Base-by-base conservation (phyloP, 1,140 invertebrate species). In the Coenobita brevimanus region DNA sequence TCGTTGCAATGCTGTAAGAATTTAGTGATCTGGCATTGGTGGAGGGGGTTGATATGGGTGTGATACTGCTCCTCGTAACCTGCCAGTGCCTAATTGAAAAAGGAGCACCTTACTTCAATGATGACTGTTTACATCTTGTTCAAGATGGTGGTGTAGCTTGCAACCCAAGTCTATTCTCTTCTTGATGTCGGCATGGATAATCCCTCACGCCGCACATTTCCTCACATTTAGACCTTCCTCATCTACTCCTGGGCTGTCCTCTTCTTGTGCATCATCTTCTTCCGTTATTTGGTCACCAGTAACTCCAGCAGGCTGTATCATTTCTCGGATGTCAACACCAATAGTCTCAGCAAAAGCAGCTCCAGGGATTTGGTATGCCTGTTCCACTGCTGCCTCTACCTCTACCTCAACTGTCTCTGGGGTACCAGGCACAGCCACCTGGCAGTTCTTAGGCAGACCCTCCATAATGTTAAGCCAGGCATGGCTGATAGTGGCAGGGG, bases 351-450 rank as follows among this genome's bases (percentile, higher is more conserved):
- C 13, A 76, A 76, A 76, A 15, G 10, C 73, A 38, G 13, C 27
- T 4, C 73, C 73, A 76, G 73, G 73, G 38, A 76, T 38, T 4
- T 76, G 73, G 3, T 33, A 10, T 36, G 73, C 73, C 33, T 76
- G 10, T 43, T 21, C 27, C 8, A 36, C 73, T 6, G 73, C 73
- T 33, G 73, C 41, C 41, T 76, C 13, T 10, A 76, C 73, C 33
- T 76, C 73, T 43, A 33, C 73, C 73, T 76, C 73, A 33, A 76
- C 30, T 38, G 73, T 76, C 38, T 76, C 10, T 76, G 73, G 73
- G 3, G 30, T 43, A 43, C 73, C 73, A 13, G 41, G 73, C 6
- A 76, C 73, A 36, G 73, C 38, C 10, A 76, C 73, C 38, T 76
- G 27, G 3, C 41, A 6, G 33, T 76, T 33, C 73, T 76, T 33